These are phyloP conservation scores for Pristionchus entomophagus DNA, from an alignment of 2,888 invertebrate species.

Conservation along the genomic window DNA sequence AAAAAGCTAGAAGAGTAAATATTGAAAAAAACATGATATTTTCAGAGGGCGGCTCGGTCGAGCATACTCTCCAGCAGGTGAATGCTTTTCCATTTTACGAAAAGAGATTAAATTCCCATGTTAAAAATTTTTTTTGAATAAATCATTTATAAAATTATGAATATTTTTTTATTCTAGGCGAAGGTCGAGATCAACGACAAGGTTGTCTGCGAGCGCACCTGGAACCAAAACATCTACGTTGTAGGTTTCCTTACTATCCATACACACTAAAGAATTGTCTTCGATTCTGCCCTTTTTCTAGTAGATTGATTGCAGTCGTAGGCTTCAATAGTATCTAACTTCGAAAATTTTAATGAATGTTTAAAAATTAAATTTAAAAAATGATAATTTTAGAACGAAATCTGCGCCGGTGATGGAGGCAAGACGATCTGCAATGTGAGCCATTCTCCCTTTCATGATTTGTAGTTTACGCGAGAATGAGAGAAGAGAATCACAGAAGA, in stretches of 20 bases:
- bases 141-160: too few species aligned
- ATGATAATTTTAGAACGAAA: neutral
- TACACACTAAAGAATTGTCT: neutral
- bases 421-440: conserved; percentile 8
- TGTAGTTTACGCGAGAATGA: neutral
- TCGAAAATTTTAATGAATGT: neutral
- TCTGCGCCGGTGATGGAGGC: neutral
- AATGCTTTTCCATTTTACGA: neutral
- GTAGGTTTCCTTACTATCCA: neutral
- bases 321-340: neutral
- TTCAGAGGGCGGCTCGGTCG: conserved; percentile 31
- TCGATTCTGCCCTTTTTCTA: neutral
- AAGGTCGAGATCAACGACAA: neutral
- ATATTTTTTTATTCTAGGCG: neutral
- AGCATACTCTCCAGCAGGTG: neutral
- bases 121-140: neutral
- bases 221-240: neutral
- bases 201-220: neutral
- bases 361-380: neutral
- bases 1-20: too few species aligned
- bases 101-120: neutral
- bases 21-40: too few species aligned
- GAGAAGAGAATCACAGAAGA: too few species aligned
- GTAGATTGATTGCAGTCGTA: too few species aligned
- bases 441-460: neutral